Evolutionary conservation across 2,888 invertebrate genomes (phyloP).

Genomic region (Elegia similella): DNA sequence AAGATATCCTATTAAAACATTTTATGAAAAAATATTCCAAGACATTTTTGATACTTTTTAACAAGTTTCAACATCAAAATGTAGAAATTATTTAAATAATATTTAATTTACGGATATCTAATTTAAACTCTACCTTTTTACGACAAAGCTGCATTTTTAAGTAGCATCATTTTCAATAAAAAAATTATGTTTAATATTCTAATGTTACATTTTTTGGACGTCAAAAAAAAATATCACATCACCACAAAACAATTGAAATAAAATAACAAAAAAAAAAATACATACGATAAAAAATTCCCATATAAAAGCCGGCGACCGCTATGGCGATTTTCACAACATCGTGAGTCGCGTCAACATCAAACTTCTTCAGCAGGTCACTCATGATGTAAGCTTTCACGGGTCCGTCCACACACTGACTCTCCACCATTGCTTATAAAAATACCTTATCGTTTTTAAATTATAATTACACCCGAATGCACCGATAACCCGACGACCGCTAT

Average conservation of each 20-base stretch:
- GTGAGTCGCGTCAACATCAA: slow-evolving; percentile 60
- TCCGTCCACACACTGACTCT: slow-evolving; percentile 60
- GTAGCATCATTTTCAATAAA: too few relatives aligned
- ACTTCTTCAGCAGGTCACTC: slow-evolving; percentile 72
- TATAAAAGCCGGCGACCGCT: slow-evolving; percentile 62
- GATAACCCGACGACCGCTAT: slow-evolving; percentile 65
- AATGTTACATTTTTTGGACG: too few relatives aligned
- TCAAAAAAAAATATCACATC: neutral
- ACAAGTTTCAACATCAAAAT: too few relatives aligned
- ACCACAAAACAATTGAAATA: neutral
- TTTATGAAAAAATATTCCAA: neutral
- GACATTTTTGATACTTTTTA: too few relatives aligned
- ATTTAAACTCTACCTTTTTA: too few relatives aligned
- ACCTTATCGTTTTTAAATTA: slow-evolving; percentile 36
- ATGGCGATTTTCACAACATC: slow-evolving; percentile 63
- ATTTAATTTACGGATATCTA: too few relatives aligned
- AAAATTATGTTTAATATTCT: too few relatives aligned
- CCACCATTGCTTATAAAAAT: slow-evolving; percentile 55
- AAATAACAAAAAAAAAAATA: slow-evolving; percentile 39
- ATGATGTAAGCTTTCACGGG: slow-evolving; percentile 71
- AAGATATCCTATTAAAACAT: neutral
- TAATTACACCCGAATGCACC: slow-evolving; percentile 48
- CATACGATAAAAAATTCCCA: slow-evolving; percentile 68
- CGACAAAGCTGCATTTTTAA: too few relatives aligned
- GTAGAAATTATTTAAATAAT: too few relatives aligned